phyloP scores from a whole-genome alignment of 30 jellyfish, hydroid and myxozoan species.

The Pseudorhiza aurosa region DNA sequence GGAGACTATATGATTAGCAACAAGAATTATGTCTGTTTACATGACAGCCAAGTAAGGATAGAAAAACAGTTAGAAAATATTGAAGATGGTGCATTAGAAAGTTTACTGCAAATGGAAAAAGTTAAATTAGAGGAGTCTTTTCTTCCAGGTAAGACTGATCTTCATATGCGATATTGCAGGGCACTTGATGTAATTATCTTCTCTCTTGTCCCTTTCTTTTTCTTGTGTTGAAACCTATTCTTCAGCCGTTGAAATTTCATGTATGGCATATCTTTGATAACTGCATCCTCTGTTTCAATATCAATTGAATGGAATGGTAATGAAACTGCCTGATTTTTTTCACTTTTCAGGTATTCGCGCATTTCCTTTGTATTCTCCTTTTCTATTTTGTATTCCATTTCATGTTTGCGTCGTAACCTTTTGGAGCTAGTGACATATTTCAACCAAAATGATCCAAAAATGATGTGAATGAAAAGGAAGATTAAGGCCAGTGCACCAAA shows the following conservation, averaged over 20 bases:
- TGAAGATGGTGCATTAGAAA: constrained; percentile 51
- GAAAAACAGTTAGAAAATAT: not conserved
- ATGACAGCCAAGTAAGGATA: no score
- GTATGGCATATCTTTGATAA: not conserved
- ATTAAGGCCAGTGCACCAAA: constrained; percentile 20
- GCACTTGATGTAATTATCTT: constrained; percentile 45
- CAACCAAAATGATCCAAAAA: constrained; percentile 54
- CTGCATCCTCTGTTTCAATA: constrained; percentile 14
- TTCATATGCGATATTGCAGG: constrained; percentile 25
- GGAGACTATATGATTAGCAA: no score
- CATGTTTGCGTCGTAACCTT: constrained; percentile 16
- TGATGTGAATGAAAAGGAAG: constrained; percentile 20
- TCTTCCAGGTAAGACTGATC: not conserved
- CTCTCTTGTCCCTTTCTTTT: not conserved
- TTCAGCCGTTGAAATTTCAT: not conserved
- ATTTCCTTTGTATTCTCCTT: constrained; percentile 30
- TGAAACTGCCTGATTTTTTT: not conserved
- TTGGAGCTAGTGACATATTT: constrained; percentile 47
- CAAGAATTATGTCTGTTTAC: no score
- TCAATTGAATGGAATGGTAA: constrained; percentile 7
- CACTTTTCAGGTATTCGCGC: constrained; percentile 1
- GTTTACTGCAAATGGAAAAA: not conserved
- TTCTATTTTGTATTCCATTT: constrained; percentile 15
- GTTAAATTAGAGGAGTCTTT: not conserved
- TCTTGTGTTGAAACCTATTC: not conserved